Percentiles rank a stretch among this genome's conserved stretches.
Evolutionary conservation across 1,140 invertebrate species (phyloP).

Genomic region (Drosophila mayri): DNA sequence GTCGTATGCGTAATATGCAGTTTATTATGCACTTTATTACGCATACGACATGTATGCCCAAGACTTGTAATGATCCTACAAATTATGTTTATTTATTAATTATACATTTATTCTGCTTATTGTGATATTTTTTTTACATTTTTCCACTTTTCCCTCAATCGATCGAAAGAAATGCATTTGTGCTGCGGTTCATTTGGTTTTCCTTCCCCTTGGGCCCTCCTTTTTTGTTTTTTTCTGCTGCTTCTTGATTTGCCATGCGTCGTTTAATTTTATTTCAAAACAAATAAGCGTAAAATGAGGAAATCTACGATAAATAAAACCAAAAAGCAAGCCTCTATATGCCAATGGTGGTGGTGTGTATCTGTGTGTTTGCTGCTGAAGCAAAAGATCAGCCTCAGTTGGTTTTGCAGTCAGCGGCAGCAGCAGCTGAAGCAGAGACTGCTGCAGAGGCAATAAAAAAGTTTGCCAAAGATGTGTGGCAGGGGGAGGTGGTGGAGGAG

Average conservation of each 20-base stretch:
- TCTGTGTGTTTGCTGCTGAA: constrained; percentile 43
- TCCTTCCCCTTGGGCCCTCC: constrained; percentile 14
- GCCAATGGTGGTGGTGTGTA: not conserved
- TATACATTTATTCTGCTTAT: too few species aligned
- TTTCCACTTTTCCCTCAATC: not conserved
- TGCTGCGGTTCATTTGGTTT: constrained; percentile 29
- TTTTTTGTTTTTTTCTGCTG: constrained; percentile 14
- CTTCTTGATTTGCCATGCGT: constrained; percentile 65
- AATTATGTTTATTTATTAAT: not conserved
- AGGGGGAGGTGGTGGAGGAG: constrained; percentile 6
- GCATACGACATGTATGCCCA: not conserved
- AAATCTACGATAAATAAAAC: constrained; percentile 76
- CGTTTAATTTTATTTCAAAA: constrained; percentile 79
- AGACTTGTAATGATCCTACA: not conserved
- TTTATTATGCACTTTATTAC: not conserved
- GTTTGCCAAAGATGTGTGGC: constrained; percentile 32
- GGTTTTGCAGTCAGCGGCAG: not conserved
- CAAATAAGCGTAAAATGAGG: constrained; percentile 77
- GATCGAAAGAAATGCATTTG: constrained; percentile 32
- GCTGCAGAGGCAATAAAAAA: constrained; percentile 48
- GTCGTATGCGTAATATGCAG: too few species aligned
- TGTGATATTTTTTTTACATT: too few species aligned
- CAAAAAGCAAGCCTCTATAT: constrained; percentile 62
- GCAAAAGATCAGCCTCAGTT: constrained; percentile 21
- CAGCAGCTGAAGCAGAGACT: constrained; percentile 3